Percentiles rank a stretch among this genome's conserved stretches.
phyloP scores from a whole-genome alignment of 2,888 invertebrate genomes.

The Cephus spinipes region DNA sequence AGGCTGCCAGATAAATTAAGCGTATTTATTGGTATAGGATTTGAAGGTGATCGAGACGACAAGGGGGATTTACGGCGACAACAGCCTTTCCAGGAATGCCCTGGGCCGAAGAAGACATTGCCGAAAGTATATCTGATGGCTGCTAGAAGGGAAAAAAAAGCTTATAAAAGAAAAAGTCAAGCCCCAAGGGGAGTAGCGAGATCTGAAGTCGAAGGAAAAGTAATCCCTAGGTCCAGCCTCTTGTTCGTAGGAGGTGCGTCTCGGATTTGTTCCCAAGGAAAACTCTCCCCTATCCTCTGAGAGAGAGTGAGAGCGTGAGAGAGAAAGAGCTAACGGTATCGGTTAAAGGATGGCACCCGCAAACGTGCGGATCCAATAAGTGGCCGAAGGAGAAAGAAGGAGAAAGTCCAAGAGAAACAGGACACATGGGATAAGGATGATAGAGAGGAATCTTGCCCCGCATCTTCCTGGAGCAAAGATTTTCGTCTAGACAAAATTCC shows the following conservation, averaged over 20 bases:
- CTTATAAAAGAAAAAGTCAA: neutral
- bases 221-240: neutral
- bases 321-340: conserved; percentile 13
- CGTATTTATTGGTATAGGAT: neutral
- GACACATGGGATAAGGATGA: neutral
- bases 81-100: neutral
- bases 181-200: neutral
- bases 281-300: neutral
- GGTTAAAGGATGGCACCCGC: conserved; percentile 14
- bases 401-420: neutral
- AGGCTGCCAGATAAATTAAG: neutral
- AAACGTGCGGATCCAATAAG: neutral
- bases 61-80: neutral
- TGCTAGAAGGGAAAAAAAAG: neutral
- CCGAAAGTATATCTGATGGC: neutral
- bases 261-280: neutral
- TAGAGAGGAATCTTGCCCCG: neutral
- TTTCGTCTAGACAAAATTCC: neutral
- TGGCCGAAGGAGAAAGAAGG: neutral
- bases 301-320: conserved; percentile 12
- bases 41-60: neutral
- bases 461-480: neutral
- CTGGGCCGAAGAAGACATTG: neutral
- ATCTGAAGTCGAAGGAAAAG: neutral
- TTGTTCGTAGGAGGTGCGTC: neutral